Percentiles rank a stretch among this genome's conserved stretches.
Conservation (phyloP, 2,888 invertebrate species). For the Sphaerolaimus hirsutus region DNA sequence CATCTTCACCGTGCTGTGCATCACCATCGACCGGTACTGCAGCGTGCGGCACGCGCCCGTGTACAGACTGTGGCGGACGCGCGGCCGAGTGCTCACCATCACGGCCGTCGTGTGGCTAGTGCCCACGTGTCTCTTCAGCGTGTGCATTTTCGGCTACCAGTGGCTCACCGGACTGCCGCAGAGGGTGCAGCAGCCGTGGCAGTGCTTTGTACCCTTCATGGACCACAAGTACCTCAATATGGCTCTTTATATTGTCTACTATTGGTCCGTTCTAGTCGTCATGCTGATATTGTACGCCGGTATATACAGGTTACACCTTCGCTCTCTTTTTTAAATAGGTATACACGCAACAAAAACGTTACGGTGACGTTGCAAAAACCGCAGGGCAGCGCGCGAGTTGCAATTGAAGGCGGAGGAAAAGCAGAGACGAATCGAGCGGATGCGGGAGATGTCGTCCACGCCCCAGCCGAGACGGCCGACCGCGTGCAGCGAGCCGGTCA, state of each 20-base stretch:
- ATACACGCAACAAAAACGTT: too few relatives aligned
- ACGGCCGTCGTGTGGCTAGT: slow-evolving; percentile 87
- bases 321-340: too few relatives aligned
- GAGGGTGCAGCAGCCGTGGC: too few relatives aligned
- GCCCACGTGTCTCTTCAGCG: slow-evolving; percentile 79
- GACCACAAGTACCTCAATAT: slow-evolving; percentile 92
- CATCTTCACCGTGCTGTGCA: slow-evolving; percentile 90
- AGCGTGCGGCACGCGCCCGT: slow-evolving; percentile 92
- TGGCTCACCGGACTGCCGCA: slow-evolving; percentile 20
- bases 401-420: slow-evolving; percentile 44
- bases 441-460: slow-evolving; percentile 45
- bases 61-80: slow-evolving; percentile 34
- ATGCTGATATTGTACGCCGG: slow-evolving; percentile 83
- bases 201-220: slow-evolving; percentile 85
- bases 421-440: slow-evolving; percentile 75
- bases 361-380: too few relatives aligned
- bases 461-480: too few relatives aligned
- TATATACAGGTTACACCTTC: too few relatives aligned
- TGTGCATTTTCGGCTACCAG: slow-evolving; percentile 95
- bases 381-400: too few relatives aligned
- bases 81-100: slow-evolving; percentile 53
- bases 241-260: slow-evolving; percentile 56
- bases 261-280: slow-evolving; percentile 85
- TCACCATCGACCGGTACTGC: slow-evolving; percentile 92
- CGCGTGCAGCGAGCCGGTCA: too few relatives aligned